Evolutionary conservation across 2,113 vertebrate genomes (phyloP).

Genomic region (Rhynchomys soricoides): DNA sequence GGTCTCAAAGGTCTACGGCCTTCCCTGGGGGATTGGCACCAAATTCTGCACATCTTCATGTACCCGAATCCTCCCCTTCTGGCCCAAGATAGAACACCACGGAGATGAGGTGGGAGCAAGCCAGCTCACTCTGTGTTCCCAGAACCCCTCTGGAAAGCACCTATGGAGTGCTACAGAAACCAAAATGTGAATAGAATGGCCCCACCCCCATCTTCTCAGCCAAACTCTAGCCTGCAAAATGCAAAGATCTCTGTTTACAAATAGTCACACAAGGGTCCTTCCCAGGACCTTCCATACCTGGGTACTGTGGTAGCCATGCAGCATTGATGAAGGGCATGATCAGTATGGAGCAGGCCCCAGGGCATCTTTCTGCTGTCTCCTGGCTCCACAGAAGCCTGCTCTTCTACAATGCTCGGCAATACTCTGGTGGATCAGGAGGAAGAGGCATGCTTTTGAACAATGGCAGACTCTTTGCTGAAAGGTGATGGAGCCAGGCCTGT

Average conservation of each 20-base stretch:
- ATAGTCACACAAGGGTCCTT: fast-evolving
- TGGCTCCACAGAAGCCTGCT: neutral
- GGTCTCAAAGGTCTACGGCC: slow-evolving; percentile 88
- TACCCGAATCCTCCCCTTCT: slow-evolving; percentile 89
- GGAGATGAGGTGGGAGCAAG: slow-evolving; percentile 29
- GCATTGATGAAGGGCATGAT: fast-evolving
- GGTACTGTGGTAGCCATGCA: fast-evolving
- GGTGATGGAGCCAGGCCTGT: neutral
- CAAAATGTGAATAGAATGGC: slow-evolving; percentile 67
- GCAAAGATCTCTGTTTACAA: neutral
- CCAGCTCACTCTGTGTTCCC: neutral
- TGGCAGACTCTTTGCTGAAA: neutral
- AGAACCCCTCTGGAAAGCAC: neutral
- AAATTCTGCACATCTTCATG: slow-evolving; percentile 85
- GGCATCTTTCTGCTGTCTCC: fast-evolving
- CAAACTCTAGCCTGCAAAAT: neutral
- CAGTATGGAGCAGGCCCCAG: fast-evolving
- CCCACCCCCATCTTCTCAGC: neutral
- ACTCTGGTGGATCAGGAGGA: neutral
- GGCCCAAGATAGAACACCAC: slow-evolving; percentile 82
- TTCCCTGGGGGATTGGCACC: slow-evolving; percentile 92
- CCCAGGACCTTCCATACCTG: neutral
- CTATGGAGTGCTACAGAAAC: slow-evolving; percentile 56
- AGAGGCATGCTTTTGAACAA: neutral
- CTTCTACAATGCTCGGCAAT: fast-evolving